phyloP scores from a whole-genome alignment of 92 coral and sea anemone genomes.

The Epizoanthus stellaris region DNA sequence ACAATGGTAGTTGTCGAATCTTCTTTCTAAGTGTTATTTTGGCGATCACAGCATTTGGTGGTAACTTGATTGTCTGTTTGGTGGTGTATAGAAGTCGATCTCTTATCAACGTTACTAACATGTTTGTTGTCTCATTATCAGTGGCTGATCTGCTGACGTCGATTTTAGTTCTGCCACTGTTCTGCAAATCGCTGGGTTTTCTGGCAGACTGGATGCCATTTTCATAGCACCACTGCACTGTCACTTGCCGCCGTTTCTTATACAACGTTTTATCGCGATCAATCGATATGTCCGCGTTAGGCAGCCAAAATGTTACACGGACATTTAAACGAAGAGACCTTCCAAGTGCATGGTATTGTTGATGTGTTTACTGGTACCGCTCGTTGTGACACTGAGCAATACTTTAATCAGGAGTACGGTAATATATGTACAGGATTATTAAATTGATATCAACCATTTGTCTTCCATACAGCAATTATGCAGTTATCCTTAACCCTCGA shows the following conservation, averaged over 20 bases:
- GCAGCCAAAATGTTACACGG: slow-evolving; percentile 1
- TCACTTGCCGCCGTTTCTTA: background rate
- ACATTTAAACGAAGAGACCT: background rate
- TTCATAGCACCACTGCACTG: background rate
- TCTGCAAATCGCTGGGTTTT: slow-evolving; percentile 10
- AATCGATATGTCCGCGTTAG: slow-evolving; percentile 16
- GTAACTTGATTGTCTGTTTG: slow-evolving; percentile 16
- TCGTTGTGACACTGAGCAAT: background rate
- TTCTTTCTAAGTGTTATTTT: background rate
- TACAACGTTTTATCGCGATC: background rate
- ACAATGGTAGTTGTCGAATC: background rate
- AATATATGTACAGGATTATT: background rate
- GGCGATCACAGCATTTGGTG: background rate
- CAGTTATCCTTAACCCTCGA: background rate
- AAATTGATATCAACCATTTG: background rate
- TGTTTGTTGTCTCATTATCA: slow-evolving; percentile 11
- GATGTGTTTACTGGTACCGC: background rate
- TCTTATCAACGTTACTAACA: slow-evolving; percentile 11
- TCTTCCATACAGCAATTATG: background rate
- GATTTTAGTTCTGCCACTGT: background rate
- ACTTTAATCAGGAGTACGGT: background rate
- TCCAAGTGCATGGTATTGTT: background rate
- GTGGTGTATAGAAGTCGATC: background rate
- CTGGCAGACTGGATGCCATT: background rate
- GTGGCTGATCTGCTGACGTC: slow-evolving; percentile 19